These are phyloP conservation scores for Stegostoma tigrinum DNA, from an alignment of 2,113 vertebrate species.

Conservation along the genomic window DNA sequence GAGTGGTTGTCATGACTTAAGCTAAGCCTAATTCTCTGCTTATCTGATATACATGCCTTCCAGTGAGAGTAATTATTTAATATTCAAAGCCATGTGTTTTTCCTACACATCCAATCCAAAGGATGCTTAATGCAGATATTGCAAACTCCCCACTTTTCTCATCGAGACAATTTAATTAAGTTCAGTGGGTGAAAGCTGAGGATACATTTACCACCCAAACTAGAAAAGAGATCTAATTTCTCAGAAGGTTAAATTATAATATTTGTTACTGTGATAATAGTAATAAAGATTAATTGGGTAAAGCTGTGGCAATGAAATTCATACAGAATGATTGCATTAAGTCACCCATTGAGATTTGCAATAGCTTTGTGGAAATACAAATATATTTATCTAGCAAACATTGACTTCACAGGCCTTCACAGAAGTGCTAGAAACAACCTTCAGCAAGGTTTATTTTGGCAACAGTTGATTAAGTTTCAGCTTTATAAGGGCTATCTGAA, in stretches of 20 bases:
- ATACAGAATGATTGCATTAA: background rate
- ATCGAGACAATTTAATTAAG: background rate
- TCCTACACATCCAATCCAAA: background rate
- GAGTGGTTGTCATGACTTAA: background rate
- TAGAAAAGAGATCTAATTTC: background rate
- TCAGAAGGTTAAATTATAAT: background rate
- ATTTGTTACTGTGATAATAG: background rate
- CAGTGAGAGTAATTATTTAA: background rate
- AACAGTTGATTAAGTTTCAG: background rate
- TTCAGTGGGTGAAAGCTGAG: background rate
- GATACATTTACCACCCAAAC: background rate
- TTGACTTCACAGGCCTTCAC: background rate
- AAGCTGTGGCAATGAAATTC: background rate
- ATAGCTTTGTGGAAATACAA: conserved; percentile 25
- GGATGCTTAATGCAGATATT: background rate
- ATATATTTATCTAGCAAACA: background rate
- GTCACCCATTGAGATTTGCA: background rate
- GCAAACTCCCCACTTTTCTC: background rate
- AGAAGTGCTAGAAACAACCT: conserved; percentile 20
- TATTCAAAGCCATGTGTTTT: background rate
- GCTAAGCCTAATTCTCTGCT: background rate
- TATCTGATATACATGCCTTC: background rate
- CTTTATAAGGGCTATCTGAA: background rate
- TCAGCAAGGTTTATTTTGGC: background rate
- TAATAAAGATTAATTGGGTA: conserved; percentile 4